Conservation (phyloP, 2,797 vertebrate species). For the Loris lydekkerianus region DNA sequence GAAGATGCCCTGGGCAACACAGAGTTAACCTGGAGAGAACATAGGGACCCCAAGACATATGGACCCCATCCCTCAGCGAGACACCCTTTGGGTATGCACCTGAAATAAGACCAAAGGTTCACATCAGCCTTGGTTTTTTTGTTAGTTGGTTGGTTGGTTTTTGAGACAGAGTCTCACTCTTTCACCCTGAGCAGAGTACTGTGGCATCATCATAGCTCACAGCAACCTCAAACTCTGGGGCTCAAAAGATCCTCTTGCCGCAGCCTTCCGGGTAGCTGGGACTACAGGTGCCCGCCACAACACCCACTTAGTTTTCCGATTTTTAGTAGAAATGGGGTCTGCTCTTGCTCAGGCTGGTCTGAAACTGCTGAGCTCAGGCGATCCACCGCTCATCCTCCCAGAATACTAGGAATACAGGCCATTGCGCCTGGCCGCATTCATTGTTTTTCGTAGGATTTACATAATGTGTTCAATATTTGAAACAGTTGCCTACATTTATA, state of each 20-base stretch:
- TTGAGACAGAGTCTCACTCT: neutral
- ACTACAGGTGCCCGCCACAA: no score
- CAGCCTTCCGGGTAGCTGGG: no score
- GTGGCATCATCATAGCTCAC: neutral
- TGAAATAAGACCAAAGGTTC: neutral
- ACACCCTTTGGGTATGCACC: rapidly evolving
- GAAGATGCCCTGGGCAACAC: neutral
- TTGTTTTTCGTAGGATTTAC: neutral
- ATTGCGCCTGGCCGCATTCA: neutral
- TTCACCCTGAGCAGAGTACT: neutral
- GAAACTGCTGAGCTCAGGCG: no score
- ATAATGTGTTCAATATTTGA: neutral
- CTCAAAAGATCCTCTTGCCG: no score
- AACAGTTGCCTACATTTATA: neutral
- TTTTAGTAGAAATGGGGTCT: no score
- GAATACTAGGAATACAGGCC: no score
- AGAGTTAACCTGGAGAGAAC: neutral
- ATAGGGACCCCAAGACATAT: rapidly evolving
- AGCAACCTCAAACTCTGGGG: no score
- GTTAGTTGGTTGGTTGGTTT: neutral
- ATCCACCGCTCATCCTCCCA: no score
- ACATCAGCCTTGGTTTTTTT: neutral
- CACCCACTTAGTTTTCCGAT: no score
- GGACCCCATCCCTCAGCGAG: neutral
- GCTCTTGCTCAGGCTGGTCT: no score